phyloP scores from a whole-genome alignment of 2,113 vertebrate genomes.

The Pelmatolapia mariae region DNA sequence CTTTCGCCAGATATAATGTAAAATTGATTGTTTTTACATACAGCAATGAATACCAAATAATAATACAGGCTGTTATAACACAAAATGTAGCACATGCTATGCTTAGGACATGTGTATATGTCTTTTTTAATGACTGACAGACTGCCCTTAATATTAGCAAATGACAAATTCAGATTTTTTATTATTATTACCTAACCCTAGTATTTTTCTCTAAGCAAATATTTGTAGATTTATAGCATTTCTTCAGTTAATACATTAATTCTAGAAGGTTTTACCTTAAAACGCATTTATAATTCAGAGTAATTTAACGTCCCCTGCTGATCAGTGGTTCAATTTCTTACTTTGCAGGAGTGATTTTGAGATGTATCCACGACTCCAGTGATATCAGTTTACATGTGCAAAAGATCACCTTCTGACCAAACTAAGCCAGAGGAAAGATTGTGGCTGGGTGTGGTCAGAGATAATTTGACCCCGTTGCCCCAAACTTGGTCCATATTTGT shows the following conservation, averaged over 20 bases:
- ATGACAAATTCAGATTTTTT: neutral
- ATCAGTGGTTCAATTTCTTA: neutral
- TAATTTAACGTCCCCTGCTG: neutral
- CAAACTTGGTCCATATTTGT: neutral
- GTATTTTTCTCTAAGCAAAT: neutral
- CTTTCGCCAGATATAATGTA: fast-evolving
- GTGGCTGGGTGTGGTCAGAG: neutral
- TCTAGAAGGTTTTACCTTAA: neutral
- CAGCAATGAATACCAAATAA: neutral
- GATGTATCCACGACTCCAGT: neutral
- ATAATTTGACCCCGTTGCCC: neutral
- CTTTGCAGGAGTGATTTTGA: neutral
- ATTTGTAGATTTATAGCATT: neutral
- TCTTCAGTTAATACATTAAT: neutral
- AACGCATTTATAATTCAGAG: neutral
- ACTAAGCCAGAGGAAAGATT: neutral
- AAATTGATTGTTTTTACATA: neutral
- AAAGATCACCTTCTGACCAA: neutral
- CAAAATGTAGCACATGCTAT: neutral
- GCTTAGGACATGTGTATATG: neutral
- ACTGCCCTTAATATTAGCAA: fast-evolving
- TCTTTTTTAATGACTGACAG: neutral
- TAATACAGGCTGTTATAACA: neutral
- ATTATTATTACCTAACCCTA: neutral
- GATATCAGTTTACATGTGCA: neutral